phyloP scores from a whole-genome alignment of 2,797 vertebrate species.

The Trichosurus vulpecula region DNA sequence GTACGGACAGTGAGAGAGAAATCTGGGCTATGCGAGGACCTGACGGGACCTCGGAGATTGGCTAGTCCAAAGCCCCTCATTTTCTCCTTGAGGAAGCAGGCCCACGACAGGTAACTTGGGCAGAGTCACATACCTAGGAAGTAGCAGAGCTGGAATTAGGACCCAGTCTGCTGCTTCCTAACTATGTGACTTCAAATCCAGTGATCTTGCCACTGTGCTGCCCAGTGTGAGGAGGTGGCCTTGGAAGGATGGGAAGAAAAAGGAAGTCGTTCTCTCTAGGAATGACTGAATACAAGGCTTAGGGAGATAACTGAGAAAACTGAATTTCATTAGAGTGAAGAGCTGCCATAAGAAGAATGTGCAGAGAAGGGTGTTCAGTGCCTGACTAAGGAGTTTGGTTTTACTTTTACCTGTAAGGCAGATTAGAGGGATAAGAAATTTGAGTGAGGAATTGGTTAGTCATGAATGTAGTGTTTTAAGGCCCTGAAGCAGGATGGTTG shows the following conservation, averaged over 20 bases:
- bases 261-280: neutral
- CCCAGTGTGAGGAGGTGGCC: neutral
- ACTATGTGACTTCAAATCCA: neutral
- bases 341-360: neutral
- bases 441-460: neutral
- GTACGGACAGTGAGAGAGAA: neutral
- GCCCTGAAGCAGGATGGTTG: neutral
- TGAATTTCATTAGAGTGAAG: neutral
- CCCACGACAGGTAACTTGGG: neutral
- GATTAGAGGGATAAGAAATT: neutral
- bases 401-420: neutral
- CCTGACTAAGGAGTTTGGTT: neutral
- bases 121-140: neutral
- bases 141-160: neutral
- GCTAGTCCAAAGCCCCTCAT: neutral
- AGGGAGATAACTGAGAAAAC: neutral
- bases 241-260: neutral
- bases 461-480: neutral
- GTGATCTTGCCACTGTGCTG: neutral
- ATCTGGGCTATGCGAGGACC: neutral
- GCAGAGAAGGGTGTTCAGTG: neutral
- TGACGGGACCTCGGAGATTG: neutral
- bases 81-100: neutral
- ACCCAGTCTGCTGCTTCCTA: no score
- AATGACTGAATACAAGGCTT: neutral